A percentile compares a stretch with the other conserved stretches of the same genome.
Evolutionary conservation across 1,140 invertebrate species (phyloP).

Genomic region (Battus philenor): DNA sequence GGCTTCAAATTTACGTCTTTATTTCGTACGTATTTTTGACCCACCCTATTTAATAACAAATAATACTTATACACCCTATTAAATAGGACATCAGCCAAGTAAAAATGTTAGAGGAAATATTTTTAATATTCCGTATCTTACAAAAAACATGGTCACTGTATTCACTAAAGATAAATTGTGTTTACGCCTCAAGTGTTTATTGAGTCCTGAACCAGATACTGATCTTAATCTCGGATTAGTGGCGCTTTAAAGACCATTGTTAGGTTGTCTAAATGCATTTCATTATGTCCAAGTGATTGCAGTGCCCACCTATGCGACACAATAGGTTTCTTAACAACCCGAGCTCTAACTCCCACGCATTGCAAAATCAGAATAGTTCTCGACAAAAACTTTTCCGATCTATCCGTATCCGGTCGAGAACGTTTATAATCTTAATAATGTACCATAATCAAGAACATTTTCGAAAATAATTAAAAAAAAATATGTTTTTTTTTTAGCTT

Average conservation of each 20-base stretch:
- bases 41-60: too few species aligned
- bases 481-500: too few species aligned
- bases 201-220: constrained; percentile 45
- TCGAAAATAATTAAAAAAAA: too few species aligned
- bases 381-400: constrained; percentile 39
- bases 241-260: constrained; percentile 45
- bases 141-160: constrained; percentile 9
- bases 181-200: constrained; percentile 66
- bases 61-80: too few species aligned
- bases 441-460: too few species aligned
- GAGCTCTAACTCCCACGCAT: constrained; percentile 48
- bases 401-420: constrained; percentile 39
- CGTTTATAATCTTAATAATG: too few species aligned
- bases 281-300: constrained; percentile 27
- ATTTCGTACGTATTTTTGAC: too few species aligned
- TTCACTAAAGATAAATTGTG: constrained; percentile 41
- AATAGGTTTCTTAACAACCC: constrained; percentile 30
- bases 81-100: too few species aligned
- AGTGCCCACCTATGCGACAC: constrained; percentile 49
- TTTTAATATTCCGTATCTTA: too few species aligned
- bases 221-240: constrained; percentile 68
- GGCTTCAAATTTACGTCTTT: too few species aligned
- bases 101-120: too few species aligned
- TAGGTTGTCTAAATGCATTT: constrained; percentile 40
- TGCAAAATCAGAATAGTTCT: constrained; percentile 29